These are phyloP conservation scores for Porites cylindrica DNA, from an alignment of 92 coral and sea anemone genomes.

Conservation along the genomic window DNA sequence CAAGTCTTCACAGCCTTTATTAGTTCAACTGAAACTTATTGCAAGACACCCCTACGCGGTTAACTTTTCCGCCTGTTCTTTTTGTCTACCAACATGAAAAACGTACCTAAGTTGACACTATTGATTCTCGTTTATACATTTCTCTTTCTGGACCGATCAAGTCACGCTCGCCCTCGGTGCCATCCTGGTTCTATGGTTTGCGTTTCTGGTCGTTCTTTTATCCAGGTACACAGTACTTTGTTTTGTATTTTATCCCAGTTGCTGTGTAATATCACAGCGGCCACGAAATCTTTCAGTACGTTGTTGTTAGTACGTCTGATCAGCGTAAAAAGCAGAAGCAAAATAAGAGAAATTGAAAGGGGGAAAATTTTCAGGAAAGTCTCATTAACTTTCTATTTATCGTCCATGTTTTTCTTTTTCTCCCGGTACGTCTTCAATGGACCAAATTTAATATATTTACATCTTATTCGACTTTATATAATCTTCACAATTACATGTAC, in stretches of 20 bases:
- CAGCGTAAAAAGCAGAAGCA: too few relatives aligned
- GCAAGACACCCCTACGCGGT: not conserved
- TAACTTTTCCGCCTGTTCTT: not conserved
- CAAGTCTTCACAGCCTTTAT: not conserved
- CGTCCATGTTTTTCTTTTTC: too few relatives aligned
- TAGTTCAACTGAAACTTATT: not conserved
- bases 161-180: constrained; percentile 16
- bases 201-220: constrained; percentile 7
- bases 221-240: constrained; percentile 1
- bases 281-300: not conserved
- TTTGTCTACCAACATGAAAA: not conserved
- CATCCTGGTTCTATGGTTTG: constrained; percentile 36
- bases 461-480: too few relatives aligned
- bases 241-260: not conserved
- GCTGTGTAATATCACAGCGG: too few relatives aligned
- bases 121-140: not conserved
- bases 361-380: too few relatives aligned
- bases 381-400: too few relatives aligned
- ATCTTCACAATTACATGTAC: too few relatives aligned
- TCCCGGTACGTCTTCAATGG: too few relatives aligned
- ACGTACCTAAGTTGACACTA: not conserved
- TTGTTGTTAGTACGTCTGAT: too few relatives aligned
- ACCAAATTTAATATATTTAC: too few relatives aligned
- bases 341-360: too few relatives aligned
- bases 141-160: not conserved